Base-by-base conservation (phyloP, 2,797 vertebrate species). In the Silurus aristotelis region DNA sequence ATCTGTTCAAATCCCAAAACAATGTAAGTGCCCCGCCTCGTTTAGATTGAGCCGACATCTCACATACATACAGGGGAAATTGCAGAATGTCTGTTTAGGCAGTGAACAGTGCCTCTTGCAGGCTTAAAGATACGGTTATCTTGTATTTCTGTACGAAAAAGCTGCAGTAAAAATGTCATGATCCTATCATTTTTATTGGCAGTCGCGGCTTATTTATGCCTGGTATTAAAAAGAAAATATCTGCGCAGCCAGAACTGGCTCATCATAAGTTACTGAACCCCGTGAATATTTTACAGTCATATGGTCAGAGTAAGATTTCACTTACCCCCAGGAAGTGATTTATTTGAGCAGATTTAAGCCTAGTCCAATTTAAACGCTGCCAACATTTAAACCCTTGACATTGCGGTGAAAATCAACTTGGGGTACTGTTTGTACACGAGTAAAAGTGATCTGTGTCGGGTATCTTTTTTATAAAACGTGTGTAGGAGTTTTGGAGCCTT, bases 1-100 rank as follows among this genome's bases (percentile, higher is more conserved):
- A 91, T 84, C 92, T 97, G 90, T 98, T 98, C 91, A 96, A 94
- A 93, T 92, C 89, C 86, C 92, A 92, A 89, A 95, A 89, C 86
- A 91, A 89, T 89, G 95, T 96, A 90, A 95, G 95, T 95, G 46
- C 79, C 27, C 48, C 22, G 8, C 43, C 43, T 25, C 63, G 52
- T 75, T 9, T 20, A 17, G 78, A 71, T 56, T 86, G 43, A 75
- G 48, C 14, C 14, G 7, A 56, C 14, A 20, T 60, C 68, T 19
- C 38, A 4, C 64, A 15, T 43, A 56, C 6, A 52, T 27, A 17
- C 73, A 64, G 27, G 1, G 43, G 6, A 25, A 14, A 55, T 43
- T 71, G 86, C 43, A 76, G 79, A 83, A 64, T 27, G 55, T 6
- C 77, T 75, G 48, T 75, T n/a, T 58, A 10, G 31, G 61, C 75